Percentiles rank a stretch among this genome's conserved stretches.
Conservation (phyloP, 2,113 vertebrate genomes). For the Plotosus lineatus region DNA sequence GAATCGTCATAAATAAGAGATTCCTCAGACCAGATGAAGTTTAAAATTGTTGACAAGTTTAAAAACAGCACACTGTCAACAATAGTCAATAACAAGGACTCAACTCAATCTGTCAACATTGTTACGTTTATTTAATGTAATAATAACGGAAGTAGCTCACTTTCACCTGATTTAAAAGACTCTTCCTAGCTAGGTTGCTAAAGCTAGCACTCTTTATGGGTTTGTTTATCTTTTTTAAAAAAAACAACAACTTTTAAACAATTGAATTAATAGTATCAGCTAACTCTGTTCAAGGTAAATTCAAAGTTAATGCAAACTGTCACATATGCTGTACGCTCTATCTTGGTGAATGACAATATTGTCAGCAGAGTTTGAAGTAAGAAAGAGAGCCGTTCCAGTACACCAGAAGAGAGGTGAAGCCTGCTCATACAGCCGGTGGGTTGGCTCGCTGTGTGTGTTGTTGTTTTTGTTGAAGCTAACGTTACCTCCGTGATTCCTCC, state of each 20-base stretch:
- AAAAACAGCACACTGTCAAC: too few species aligned
- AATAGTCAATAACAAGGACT: too few species aligned
- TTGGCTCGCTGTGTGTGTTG: background rate
- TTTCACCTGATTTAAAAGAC: background rate
- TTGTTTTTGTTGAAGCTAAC: background rate
- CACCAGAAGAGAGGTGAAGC: background rate
- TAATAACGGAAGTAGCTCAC: background rate
- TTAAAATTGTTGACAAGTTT: too few species aligned
- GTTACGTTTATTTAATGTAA: background rate
- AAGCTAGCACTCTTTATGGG: background rate
- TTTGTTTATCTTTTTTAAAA: background rate
- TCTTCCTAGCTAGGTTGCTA: background rate
- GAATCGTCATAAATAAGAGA: background rate
- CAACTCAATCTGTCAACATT: background rate
- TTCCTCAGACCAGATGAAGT: background rate
- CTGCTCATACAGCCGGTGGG: background rate
- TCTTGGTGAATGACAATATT: background rate
- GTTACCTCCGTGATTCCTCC: conserved; percentile 62
- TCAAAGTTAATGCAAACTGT: background rate
- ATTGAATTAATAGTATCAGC: background rate
- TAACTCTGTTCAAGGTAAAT: background rate
- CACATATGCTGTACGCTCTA: background rate
- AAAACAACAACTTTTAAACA: background rate
- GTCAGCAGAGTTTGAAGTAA: background rate
- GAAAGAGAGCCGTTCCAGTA: background rate